Percentiles rank a stretch among this genome's conserved stretches.
phyloP scores from a whole-genome alignment of 2,888 invertebrate species.

The Cryptocephalus moraei region DNA sequence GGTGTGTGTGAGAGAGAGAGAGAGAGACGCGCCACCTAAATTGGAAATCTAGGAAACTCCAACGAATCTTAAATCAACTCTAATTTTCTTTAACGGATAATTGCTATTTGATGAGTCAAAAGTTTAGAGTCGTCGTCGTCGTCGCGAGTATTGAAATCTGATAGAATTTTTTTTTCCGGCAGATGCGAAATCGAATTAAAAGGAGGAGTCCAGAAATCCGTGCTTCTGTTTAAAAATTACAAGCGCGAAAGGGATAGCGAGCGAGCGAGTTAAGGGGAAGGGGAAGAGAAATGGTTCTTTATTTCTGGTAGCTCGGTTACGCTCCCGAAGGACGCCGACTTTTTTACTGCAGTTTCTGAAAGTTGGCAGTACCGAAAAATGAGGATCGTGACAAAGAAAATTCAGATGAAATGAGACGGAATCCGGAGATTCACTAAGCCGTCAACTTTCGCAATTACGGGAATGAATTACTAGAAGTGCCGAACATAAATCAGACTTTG shows the following conservation, averaged over 20 bases:
- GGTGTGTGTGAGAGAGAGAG: no score
- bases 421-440: slow-evolving; percentile 29
- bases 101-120: slow-evolving; percentile 6
- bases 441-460: slow-evolving; percentile 34
- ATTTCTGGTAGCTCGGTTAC: slow-evolving; percentile 24
- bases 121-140: slow-evolving; percentile 5
- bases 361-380: slow-evolving; percentile 31
- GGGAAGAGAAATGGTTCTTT: slow-evolving; percentile 28
- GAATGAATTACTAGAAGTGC: slow-evolving; percentile 29
- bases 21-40: no score
- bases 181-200: slow-evolving; percentile 23
- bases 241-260: no score
- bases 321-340: slow-evolving; percentile 29
- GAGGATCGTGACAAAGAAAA: slow-evolving; percentile 32
- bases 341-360: slow-evolving; percentile 32
- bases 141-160: slow-evolving; percentile 10
- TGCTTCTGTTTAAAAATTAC: slow-evolving; percentile 24
- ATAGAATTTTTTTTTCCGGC: slow-evolving; percentile 10
- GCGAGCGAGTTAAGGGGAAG: not conserved
- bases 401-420: slow-evolving; percentile 33
- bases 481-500: slow-evolving; percentile 24
- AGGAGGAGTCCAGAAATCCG: slow-evolving; percentile 15
- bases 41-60: no score
- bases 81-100: slow-evolving; percentile 4
- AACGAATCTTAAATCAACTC: no score